Evolutionary conservation across 2,113 vertebrate genomes (phyloP).

Genomic region (Syngnathoides biaculeatus): DNA sequence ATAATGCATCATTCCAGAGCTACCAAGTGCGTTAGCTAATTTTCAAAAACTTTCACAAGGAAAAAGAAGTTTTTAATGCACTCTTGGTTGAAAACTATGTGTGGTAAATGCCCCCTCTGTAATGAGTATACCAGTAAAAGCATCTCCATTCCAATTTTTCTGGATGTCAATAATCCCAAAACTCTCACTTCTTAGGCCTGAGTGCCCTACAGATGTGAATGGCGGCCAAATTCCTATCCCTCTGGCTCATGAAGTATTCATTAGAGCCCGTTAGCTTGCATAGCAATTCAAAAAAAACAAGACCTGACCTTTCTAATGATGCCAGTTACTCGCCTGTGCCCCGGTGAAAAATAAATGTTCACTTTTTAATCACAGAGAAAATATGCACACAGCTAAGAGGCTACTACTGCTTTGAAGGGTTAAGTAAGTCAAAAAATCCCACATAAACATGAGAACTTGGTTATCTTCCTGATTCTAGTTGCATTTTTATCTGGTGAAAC

Average conservation of each 20-base stretch:
- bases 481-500: background rate
- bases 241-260: constrained; percentile 5
- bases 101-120: constrained; percentile 8
- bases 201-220: background rate
- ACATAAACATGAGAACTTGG: background rate
- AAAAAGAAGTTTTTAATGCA: background rate
- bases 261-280: background rate
- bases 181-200: background rate
- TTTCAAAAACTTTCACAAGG: background rate
- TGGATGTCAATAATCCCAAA: background rate
- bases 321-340: background rate
- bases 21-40: too few relatives aligned
- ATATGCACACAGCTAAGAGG: background rate
- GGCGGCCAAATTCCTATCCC: background rate
- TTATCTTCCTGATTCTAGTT: background rate
- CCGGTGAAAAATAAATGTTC: background rate
- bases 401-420: background rate
- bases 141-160: constrained; percentile 15
- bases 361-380: background rate
- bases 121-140: background rate
- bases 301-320: constrained; percentile 2
- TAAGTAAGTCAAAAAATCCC: background rate
- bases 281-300: background rate
- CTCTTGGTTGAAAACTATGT: background rate
- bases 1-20: too few relatives aligned